Base-by-base conservation (phyloP, 37 sponge, comb jelly and placozoan genomes). In the Aplysina aerophoba region DNA sequence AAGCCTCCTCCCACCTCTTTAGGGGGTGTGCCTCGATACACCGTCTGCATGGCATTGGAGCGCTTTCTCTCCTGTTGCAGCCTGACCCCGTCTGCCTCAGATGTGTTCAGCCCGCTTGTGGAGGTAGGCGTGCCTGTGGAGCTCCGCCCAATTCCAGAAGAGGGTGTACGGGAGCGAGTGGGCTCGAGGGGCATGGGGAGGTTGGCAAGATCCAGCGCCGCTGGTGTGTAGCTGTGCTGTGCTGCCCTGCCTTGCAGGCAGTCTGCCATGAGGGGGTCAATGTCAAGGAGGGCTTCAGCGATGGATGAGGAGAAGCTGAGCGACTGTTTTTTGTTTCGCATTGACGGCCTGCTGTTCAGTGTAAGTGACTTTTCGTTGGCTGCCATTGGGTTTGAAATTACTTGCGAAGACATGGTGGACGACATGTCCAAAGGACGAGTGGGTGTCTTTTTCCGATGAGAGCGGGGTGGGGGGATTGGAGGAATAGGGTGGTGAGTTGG, bases 191-290 rank as follows among this genome's bases (percentile, higher is more conserved):
- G 78, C 4, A 54, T 5, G 20, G 78, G 78, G 5, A 75, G 78
- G 13, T 75, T 36, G 34, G 71, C 17, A 15, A 69, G 28, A 8
- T 44, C 50, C 25, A 41, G n/a, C 2, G 54, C 16, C 20, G 20
- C 1, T 14, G 78, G 78, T 12, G n/a, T 39, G 13, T 25, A 1
- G 14, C 5, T 21, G 36, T 33, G 36, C 21, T 71, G n/a, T 37
- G 20, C 4, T 36, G 33, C 6, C 24, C 11, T 36, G 3, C 22
- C 12, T 25, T 75, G 44, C 11, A 75, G 53, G 14, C 25, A 15
- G 44, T 53, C 78, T n/a, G 78, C 78, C 15, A 36, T 75, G 53
- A n/a, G n/a, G 21, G 78, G 78, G 25, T 75, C 78, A 15, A 75
- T 75, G 78, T 75, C 53, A 36, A 50, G 8, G 44, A 75, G 54